These are phyloP conservation scores for Drosophila lini DNA, from an alignment of 1,140 invertebrate genomes.

Conservation along the genomic window DNA sequence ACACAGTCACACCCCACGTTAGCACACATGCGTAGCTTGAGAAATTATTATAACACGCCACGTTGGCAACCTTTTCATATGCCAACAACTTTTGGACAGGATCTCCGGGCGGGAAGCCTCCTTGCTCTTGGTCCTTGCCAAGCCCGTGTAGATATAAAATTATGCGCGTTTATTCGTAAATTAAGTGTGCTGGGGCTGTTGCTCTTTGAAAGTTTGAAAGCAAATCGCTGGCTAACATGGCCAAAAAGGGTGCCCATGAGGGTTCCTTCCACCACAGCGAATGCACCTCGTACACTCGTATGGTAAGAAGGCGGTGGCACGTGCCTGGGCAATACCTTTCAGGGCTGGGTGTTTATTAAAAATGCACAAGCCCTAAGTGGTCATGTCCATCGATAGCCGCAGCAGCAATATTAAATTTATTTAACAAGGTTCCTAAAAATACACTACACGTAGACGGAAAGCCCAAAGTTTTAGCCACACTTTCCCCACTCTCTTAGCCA, in stretches of 20 bases:
- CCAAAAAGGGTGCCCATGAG: slow-evolving; percentile 20
- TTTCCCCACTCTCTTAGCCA: no score
- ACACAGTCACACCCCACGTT: slow-evolving; percentile 22
- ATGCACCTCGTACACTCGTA: slow-evolving; percentile 16
- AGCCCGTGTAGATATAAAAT: slow-evolving; percentile 76
- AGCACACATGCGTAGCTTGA: slow-evolving; percentile 61
- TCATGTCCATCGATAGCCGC: slow-evolving; percentile 62
- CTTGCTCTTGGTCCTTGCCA: slow-evolving; percentile 9
- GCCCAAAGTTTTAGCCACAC: neutral
- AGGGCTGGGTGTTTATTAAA: slow-evolving; percentile 55
- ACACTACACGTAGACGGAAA: slow-evolving; percentile 20
- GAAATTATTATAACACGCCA: slow-evolving; percentile 82
- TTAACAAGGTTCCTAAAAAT: slow-evolving; percentile 34
- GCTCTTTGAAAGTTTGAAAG: slow-evolving; percentile 66
- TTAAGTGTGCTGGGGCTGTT: slow-evolving; percentile 79
- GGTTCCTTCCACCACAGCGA: neutral
- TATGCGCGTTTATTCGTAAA: slow-evolving; percentile 83
- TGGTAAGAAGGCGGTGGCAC: slow-evolving; percentile 26
- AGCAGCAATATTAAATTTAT: slow-evolving; percentile 42
- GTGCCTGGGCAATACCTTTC: slow-evolving; percentile 39
- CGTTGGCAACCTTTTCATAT: slow-evolving; percentile 82
- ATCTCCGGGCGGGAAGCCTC: slow-evolving; percentile 8
- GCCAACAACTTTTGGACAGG: slow-evolving; percentile 77
- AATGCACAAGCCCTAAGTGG: slow-evolving; percentile 75
- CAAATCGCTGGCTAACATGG: slow-evolving; percentile 52